Evolutionary conservation across 2,888 invertebrate genomes (phyloP), one percentile per base, ranked within the genome.

Genomic region (Fissipunctia ypsillon): DNA sequence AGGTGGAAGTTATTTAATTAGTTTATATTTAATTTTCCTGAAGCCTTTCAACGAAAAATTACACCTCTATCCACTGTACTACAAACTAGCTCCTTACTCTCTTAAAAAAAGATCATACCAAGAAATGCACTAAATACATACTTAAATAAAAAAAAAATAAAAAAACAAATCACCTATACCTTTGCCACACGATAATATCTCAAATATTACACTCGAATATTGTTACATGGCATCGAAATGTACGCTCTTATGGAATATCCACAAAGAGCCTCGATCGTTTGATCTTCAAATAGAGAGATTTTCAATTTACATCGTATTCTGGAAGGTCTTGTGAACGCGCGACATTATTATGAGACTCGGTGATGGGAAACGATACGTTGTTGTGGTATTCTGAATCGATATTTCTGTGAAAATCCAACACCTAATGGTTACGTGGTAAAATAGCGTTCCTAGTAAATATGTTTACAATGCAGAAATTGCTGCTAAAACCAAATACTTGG

Each of bases 291-390:
- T 92, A 89, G 90, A 93, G 93, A 93, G 93, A 93, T 94, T 94
- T 95, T 94, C 95, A 95, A 95, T 95, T 95, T 95, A 88, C 93
- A 93, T 94, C 93, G 88, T 91, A 89, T 93, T 91, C 87, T 81
- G 83, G 83, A 70, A 83, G 83, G 84, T 83, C 80, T 74, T 72
- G 79, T 69, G 76, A 72, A 70, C 61, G 61, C 59, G 72, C 78
- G 69, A 84, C 74, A 78, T 81, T 76, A 84, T 88, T 88, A 82
- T 69, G 78, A 65, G 61, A 70, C 54, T 69, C 80, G 73, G 80
- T 82, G 69, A 79, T 50, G 69, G 50, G 41, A 74, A 67, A 69
- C 48, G 76, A 67, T 75, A 72, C 10, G 50, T 66, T 66, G 45
- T 73, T 83, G 64, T 35, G 28, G 59, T 67, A 60, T 69, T 64